phyloP scores from a whole-genome alignment of 2,888 invertebrate genomes.

The Drosophila anceps region DNA sequence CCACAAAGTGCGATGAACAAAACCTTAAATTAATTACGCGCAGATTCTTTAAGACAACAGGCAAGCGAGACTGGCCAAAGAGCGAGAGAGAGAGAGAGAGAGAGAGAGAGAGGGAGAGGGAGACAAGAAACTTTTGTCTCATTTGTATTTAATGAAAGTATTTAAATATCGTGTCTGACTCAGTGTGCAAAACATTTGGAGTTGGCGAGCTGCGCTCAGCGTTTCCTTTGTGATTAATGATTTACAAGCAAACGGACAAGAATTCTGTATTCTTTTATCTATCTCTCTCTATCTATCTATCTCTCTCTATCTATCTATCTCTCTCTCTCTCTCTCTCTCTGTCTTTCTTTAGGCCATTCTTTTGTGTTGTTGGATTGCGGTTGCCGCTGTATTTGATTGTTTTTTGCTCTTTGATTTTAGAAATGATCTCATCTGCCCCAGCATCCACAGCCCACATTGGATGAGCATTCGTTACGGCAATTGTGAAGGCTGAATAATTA shows the following conservation, averaged over 20 bases:
- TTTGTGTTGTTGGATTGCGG: slow-evolving; percentile 30
- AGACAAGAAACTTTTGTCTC: slow-evolving; percentile 21
- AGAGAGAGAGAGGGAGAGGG: slow-evolving; percentile 4
- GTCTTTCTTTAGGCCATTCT: slow-evolving; percentile 51
- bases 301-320: not conserved
- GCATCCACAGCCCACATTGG: slow-evolving; percentile 61
- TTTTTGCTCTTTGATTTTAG: slow-evolving; percentile 58
- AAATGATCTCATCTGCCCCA: slow-evolving; percentile 74
- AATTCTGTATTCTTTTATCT: slow-evolving; percentile 20
- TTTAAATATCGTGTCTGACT: slow-evolving; percentile 44
- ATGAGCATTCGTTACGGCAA: slow-evolving; percentile 50
- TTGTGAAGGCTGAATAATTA: slow-evolving; percentile 24
- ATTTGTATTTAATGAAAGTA: slow-evolving; percentile 60
- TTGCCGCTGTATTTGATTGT: slow-evolving; percentile 15
- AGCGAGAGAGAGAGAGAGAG: slow-evolving; percentile 7
- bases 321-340: not conserved
- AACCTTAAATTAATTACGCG: slow-evolving; percentile 45
- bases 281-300: too few relatives aligned
- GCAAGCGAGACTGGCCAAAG: too few relatives aligned
- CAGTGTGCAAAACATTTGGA: slow-evolving; percentile 12
- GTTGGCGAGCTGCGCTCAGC: slow-evolving; percentile 1
- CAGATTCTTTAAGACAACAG: slow-evolving; percentile 16
- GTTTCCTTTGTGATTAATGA: slow-evolving; percentile 71
- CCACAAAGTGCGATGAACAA: slow-evolving; percentile 22
- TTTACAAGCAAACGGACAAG: slow-evolving; percentile 56